A percentile compares a stretch with the other conserved stretches of the same genome.
These are phyloP conservation scores for Oscheius myriophilus DNA, from an alignment of 2,888 invertebrate species.

Conservation along the genomic window DNA sequence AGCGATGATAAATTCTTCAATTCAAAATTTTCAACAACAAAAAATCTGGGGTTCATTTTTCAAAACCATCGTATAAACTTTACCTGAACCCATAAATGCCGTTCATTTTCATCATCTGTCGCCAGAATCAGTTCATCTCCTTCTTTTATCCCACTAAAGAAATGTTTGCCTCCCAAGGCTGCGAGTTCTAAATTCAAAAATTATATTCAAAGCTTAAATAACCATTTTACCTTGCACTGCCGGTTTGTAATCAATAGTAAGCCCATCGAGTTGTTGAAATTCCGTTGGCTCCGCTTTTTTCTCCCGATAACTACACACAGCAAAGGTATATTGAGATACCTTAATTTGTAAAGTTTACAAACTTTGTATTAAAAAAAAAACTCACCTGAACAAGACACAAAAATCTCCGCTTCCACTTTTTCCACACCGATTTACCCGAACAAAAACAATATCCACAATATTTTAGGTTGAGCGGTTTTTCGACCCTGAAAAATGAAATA, in stretches of 20 bases:
- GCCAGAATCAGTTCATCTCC: slow-evolving; percentile 96
- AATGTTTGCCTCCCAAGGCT: slow-evolving; percentile 88
- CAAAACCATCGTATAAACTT: too few species aligned
- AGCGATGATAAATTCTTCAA: too few species aligned
- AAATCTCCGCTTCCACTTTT: slow-evolving; percentile 98
- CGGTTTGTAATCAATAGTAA: slow-evolving; percentile 95
- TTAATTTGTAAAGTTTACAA: slow-evolving; percentile 46
- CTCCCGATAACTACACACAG: slow-evolving; percentile 98
- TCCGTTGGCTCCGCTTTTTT: slow-evolving; percentile 99
- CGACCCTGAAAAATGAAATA: slow-evolving; percentile 77
- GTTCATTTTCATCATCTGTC: slow-evolving; percentile 95
- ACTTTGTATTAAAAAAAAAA: slow-evolving; percentile 14
- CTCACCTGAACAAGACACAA: slow-evolving; percentile 94
- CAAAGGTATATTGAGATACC: slow-evolving; percentile 96
- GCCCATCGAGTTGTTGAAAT: slow-evolving; percentile 99
- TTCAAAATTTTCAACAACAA: neutral
- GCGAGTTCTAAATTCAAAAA: slow-evolving; percentile 76
- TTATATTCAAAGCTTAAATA: neutral
- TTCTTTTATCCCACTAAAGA: slow-evolving; percentile 93
- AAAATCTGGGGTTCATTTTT: too few species aligned
- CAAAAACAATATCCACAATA: slow-evolving; percentile 84
- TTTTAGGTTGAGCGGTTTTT: slow-evolving; percentile 98
- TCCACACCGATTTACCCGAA: slow-evolving; percentile 91
- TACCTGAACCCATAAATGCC: slow-evolving; percentile 95
- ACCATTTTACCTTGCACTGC: slow-evolving; percentile 71